These are phyloP conservation scores for Drosophila watanabei DNA, from an alignment of 1,140 invertebrate species.

Conservation along the genomic window DNA sequence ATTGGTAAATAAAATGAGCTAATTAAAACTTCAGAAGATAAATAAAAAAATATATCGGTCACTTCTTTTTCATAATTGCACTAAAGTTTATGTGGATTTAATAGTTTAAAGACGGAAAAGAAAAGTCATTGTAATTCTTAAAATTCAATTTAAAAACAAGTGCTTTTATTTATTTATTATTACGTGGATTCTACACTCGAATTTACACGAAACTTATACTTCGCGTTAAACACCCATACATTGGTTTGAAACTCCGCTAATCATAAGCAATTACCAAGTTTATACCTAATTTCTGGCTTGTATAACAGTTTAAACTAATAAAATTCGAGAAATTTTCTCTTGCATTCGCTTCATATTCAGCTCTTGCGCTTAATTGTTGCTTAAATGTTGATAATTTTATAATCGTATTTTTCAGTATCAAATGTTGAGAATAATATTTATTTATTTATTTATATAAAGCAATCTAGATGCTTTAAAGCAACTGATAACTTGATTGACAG, in stretches of 20 bases:
- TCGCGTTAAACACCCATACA: not conserved
- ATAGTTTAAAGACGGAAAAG: too few species aligned
- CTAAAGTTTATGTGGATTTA: too few species aligned
- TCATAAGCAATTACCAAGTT: not conserved
- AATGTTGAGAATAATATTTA: not conserved
- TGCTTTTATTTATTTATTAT: too few species aligned
- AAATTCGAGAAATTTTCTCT: not conserved
- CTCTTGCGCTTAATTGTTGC: not conserved
- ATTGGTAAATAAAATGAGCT: too few species aligned
- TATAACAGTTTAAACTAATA: not conserved
- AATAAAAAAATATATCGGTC: too few species aligned
- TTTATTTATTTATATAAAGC: too few species aligned
- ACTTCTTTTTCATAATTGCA: too few species aligned
- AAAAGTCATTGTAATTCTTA: too few species aligned
- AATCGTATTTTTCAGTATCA: not conserved
- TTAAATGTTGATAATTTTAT: not conserved
- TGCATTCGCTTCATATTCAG: conserved; percentile 1
- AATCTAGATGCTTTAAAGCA: too few species aligned
- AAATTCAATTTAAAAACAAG: too few species aligned
- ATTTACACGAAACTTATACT: not conserved
- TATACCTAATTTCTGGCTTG: conserved; percentile 1
- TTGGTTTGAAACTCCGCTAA: not conserved
- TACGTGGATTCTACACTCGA: not conserved
- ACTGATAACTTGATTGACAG: too few species aligned
- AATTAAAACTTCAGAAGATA: too few species aligned